Conservation (phyloP, 2,888 invertebrate genomes). For the Lobophora halterata region DNA sequence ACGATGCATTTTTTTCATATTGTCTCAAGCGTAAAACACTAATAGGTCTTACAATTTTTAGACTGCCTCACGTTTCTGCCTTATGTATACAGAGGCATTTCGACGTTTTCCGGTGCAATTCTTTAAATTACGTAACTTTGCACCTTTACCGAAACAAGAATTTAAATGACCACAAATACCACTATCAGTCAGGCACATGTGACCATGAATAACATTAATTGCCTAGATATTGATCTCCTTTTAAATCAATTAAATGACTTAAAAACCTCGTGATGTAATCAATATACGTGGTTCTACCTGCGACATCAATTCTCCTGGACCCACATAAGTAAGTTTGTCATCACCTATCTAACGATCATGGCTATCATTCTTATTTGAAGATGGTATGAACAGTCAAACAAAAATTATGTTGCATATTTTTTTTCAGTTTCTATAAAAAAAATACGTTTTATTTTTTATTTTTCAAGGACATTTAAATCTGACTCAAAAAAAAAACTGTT, state of each 20-base stretch:
- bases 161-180: constrained; percentile 28
- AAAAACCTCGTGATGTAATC: constrained; percentile 56
- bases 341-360: constrained; percentile 43
- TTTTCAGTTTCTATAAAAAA: too few species aligned
- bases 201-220: constrained; percentile 46
- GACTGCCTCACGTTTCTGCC: neutral
- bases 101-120: constrained; percentile 13
- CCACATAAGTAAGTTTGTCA: constrained; percentile 63
- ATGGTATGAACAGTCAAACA: too few species aligned
- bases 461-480: too few species aligned
- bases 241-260: constrained; percentile 54
- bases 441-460: too few species aligned
- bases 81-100: neutral
- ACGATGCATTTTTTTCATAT: too few species aligned
- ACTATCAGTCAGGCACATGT: constrained; percentile 31
- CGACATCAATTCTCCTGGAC: constrained; percentile 60
- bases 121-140: constrained; percentile 16
- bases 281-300: constrained; percentile 42
- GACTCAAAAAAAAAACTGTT: too few species aligned
- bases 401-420: too few species aligned
- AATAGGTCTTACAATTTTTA: too few species aligned
- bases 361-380: constrained; percentile 38
- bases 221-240: constrained; percentile 45
- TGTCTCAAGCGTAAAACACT: too few species aligned
- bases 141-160: constrained; percentile 21